Conservation (phyloP, 2,797 vertebrate species). For the Lacerta agilis region DNA sequence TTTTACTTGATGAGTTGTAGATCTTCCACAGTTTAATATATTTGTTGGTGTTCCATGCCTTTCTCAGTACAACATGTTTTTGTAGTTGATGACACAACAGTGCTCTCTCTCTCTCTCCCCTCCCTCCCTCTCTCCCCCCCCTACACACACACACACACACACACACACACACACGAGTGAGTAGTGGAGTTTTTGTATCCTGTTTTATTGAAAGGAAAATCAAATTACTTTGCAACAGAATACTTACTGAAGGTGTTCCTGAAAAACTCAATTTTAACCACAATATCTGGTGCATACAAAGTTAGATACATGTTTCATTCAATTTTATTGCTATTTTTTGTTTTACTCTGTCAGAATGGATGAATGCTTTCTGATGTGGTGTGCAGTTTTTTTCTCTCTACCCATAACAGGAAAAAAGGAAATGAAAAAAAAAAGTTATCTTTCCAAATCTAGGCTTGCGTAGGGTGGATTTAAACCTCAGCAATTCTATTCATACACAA, state of each 20-base stretch:
- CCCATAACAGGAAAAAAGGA: background rate
- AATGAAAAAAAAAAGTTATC: background rate
- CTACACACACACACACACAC: no score
- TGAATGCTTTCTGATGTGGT: background rate
- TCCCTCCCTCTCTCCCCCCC: no score
- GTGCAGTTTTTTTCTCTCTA: background rate
- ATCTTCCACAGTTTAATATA: background rate
- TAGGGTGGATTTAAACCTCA: conserved; percentile 1
- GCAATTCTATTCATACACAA: conserved; percentile 15
- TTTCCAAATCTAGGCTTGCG: background rate
- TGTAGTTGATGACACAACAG: conserved; percentile 54
- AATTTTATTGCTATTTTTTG: background rate
- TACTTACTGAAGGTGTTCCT: conserved; percentile 8
- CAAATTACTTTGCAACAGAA: conserved; percentile 12
- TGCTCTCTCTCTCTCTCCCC: conserved; percentile 39
- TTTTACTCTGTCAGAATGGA: conserved; percentile 11
- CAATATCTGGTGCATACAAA: background rate
- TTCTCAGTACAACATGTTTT: conserved; percentile 54
- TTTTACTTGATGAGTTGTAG: background rate
- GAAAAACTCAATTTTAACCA: conserved; percentile 18
- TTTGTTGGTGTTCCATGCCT: background rate
- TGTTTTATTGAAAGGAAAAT: conserved; percentile 37
- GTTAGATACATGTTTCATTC: conserved; percentile 32
- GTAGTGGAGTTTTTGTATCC: no score
- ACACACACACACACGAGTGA: no score